phyloP scores from a whole-genome alignment of 2,888 invertebrate genomes.

The Meliscaeva auricollis region DNA sequence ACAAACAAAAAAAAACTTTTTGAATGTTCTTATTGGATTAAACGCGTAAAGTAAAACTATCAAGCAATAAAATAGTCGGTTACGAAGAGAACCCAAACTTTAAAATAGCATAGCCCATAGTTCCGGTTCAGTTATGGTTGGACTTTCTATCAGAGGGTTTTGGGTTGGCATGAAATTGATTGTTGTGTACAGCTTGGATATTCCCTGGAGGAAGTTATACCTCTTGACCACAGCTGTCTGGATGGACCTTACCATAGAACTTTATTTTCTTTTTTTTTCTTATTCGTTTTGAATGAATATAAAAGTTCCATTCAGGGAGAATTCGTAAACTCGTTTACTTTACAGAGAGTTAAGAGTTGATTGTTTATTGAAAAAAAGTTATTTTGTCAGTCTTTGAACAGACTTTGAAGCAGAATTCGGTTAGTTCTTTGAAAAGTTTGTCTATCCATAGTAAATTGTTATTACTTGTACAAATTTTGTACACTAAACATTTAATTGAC shows the following conservation, averaged over 20 bases:
- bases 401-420: conserved; percentile 25
- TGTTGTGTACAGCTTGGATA: conserved; percentile 26
- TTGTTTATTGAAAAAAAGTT: conserved; percentile 70
- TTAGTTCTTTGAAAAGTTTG: conserved; percentile 47
- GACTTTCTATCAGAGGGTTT: background rate
- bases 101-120: conserved; percentile 39
- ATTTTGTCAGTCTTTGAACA: conserved; percentile 40
- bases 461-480: conserved; percentile 48
- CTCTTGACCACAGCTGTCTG: conserved; percentile 43
- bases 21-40: conserved; percentile 1
- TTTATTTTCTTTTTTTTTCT: conserved; percentile 3
- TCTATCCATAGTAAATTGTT: conserved; percentile 40
- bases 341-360: conserved; percentile 51
- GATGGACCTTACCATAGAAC: conserved; percentile 14
- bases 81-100: conserved; percentile 16
- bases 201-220: conserved; percentile 11
- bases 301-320: conserved; percentile 21
- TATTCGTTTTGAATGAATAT: conserved; percentile 33
- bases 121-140: conserved; percentile 19
- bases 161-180: conserved; percentile 47
- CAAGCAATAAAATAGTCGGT: conserved; percentile 12
- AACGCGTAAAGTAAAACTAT: conserved; percentile 7
- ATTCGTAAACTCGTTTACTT: conserved; percentile 52
- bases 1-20: background rate
- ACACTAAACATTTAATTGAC: conserved; percentile 55